A percentile compares a stretch with the other conserved stretches of the same genome.
Conservation (phyloP, 2,888 invertebrate species). For the Cephus spinipes region DNA sequence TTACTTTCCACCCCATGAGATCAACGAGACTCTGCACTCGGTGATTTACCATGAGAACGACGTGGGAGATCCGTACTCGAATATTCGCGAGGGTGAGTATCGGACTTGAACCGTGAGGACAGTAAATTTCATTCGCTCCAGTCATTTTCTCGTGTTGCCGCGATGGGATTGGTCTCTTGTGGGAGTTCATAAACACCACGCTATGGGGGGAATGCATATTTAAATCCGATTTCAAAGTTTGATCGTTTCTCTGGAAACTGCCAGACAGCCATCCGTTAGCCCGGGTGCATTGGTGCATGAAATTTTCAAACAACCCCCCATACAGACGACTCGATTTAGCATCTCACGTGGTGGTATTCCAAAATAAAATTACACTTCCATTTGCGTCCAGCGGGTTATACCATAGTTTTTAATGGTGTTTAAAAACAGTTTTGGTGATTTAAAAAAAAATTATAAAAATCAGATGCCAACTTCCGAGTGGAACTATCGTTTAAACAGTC, state of each 20-base stretch:
- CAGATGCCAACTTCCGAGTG: no score
- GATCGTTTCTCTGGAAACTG: neutral
- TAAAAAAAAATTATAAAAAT: no score
- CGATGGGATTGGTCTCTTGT: neutral
- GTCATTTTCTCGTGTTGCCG: neutral
- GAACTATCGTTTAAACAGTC: no score
- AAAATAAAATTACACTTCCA: no score
- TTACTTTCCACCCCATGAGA: slow-evolving; percentile 81
- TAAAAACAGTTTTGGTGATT: no score
- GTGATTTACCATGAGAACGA: slow-evolving; percentile 94
- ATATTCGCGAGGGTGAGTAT: slow-evolving; percentile 79
- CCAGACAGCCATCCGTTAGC: neutral
- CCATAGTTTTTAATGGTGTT: no score
- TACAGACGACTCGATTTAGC: no score
- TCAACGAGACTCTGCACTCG: slow-evolving; percentile 79
- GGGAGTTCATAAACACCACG: neutral
- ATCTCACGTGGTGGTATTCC: no score
- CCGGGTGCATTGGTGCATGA: neutral
- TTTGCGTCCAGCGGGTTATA: no score
- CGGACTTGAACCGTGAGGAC: neutral
- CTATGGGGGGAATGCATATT: neutral
- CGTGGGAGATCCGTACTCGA: slow-evolving; percentile 86
- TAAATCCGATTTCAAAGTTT: slow-evolving; percentile 7
- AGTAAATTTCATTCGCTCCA: slow-evolving; percentile 1
- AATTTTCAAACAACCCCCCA: neutral